These are phyloP conservation scores for Meandrina meandrites DNA, from an alignment of 92 coral and sea anemone species.

Conservation along the genomic window DNA sequence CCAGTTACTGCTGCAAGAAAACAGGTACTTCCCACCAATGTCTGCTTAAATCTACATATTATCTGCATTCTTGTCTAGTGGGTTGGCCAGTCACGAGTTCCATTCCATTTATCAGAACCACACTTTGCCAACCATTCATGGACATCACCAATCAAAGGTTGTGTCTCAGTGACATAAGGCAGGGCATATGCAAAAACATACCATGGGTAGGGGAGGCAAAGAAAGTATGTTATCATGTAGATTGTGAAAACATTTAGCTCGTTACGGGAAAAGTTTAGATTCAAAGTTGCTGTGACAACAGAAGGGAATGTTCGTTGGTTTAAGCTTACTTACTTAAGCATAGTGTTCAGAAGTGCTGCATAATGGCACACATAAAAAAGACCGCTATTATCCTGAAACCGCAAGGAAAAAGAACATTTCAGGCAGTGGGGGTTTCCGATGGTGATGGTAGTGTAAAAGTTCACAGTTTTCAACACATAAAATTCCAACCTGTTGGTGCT, in stretches of 20 bases:
- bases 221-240: no score
- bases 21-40: slow-evolving; percentile 24
- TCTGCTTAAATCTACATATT: no score
- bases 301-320: background rate
- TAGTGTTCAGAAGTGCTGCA: background rate
- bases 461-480: background rate
- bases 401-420: background rate
- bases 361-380: background rate
- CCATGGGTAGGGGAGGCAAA: background rate
- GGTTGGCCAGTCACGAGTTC: background rate
- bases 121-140: background rate
- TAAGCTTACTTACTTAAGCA: background rate
- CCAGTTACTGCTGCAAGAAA: slow-evolving; percentile 19
- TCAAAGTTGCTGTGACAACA: no score
- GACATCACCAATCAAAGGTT: background rate
- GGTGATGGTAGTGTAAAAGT: background rate
- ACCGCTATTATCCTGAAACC: background rate
- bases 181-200: background rate
- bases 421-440: background rate
- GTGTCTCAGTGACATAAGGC: background rate
- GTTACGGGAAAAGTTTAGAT: no score
- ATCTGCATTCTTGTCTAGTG: no score
- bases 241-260: no score
- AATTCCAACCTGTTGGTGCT: background rate
- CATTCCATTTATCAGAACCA: background rate